phyloP scores from a whole-genome alignment of 2,888 invertebrate genomes.

The Galerucella calmariensis region DNA sequence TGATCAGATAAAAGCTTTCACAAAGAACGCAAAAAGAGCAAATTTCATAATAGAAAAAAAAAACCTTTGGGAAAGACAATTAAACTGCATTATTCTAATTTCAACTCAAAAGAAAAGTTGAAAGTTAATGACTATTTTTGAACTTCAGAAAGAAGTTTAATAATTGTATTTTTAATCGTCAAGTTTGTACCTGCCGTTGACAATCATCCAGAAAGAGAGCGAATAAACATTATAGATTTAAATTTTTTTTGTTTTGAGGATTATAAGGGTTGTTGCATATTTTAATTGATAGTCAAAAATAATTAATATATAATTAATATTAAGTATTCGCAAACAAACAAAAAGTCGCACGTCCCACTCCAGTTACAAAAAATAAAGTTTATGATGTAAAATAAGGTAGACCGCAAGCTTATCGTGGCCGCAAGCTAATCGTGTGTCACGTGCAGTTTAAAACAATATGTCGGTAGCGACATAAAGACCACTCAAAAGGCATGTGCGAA shows the following conservation, averaged over 20 bases:
- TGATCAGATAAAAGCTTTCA: conserved; percentile 4
- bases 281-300: too few species aligned
- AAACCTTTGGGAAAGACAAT: neutral
- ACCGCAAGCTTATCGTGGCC: neutral
- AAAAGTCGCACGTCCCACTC: neutral
- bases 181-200: neutral
- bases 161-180: neutral
- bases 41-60: neutral
- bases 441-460: neutral
- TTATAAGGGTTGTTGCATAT: too few species aligned
- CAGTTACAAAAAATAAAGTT: neutral
- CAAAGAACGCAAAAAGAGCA: conserved; percentile 3
- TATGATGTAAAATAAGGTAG: neutral
- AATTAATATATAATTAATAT: too few species aligned
- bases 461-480: neutral
- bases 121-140: neutral
- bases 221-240: too few species aligned
- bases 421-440: neutral
- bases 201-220: neutral
- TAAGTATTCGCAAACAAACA: too few species aligned
- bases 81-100: conserved; percentile 8
- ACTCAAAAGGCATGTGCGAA: neutral
- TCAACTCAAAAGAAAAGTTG: neutral
- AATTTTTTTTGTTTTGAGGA: too few species aligned
- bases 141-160: neutral